These are phyloP conservation scores for Nannospalax galili DNA, from an alignment of 2,113 vertebrate genomes.

Conservation along the genomic window DNA sequence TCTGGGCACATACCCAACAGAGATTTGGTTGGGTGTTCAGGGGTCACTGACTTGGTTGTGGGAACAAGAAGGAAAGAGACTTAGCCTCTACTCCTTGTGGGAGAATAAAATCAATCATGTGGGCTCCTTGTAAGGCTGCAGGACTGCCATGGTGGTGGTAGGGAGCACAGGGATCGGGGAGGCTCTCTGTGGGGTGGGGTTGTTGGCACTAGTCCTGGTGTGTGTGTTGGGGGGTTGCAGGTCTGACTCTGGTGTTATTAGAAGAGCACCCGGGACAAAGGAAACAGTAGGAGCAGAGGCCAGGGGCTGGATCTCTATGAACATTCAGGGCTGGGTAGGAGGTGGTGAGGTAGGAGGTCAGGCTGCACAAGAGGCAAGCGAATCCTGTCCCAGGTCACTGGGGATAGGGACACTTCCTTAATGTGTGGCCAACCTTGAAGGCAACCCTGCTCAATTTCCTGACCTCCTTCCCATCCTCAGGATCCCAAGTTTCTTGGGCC, in stretches of 20 bases:
- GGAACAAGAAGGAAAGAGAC: background rate
- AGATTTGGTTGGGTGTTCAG: background rate
- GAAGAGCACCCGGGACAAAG: background rate
- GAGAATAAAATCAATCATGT: background rate
- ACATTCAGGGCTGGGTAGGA: too few species aligned
- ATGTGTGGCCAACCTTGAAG: background rate
- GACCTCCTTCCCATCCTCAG: background rate
- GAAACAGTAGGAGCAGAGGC: background rate
- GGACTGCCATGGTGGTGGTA: too few species aligned
- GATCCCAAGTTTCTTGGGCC: background rate
- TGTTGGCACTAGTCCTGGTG: background rate
- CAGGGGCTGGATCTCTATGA: background rate
- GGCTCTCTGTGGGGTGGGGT: background rate
- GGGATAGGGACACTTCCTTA: background rate
- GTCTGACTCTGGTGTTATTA: background rate
- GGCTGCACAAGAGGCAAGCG: background rate
- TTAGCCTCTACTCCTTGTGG: rapidly evolving
- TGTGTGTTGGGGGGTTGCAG: background rate
- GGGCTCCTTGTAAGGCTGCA: background rate
- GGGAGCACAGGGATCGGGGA: background rate
- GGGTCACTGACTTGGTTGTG: background rate
- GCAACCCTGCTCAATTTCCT: background rate
- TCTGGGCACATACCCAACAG: background rate
- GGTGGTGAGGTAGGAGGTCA: background rate
- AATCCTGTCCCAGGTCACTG: background rate